Percentiles rank a stretch among this genome's conserved stretches.
Evolutionary conservation across 2,888 invertebrate genomes (phyloP).

Genomic region (Polydesmus complanatus): DNA sequence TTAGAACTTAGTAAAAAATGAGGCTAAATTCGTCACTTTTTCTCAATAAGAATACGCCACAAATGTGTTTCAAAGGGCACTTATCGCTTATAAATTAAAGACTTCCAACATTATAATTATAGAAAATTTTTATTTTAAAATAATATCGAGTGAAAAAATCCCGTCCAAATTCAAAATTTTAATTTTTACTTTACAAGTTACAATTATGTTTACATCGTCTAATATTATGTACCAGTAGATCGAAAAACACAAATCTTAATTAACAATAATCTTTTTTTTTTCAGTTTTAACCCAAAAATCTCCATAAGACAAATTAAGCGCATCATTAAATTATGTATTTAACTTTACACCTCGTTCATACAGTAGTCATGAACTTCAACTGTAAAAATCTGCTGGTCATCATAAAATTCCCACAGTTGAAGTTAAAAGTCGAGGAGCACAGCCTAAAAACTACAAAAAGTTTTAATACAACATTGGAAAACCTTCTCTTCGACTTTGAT

Average conservation of each 20-base stretch:
- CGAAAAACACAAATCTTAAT: neutral
- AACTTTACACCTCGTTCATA: neutral
- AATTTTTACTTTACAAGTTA: neutral
- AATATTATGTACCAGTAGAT: neutral
- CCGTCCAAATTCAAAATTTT: neutral
- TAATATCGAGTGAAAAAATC: neutral
- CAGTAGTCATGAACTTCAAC: neutral
- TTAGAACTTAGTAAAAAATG: too few relatives aligned
- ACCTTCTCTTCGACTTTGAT: neutral
- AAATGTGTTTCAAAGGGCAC: too few relatives aligned
- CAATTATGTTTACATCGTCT: neutral
- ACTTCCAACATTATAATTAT: too few relatives aligned
- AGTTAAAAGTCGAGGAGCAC: neutral
- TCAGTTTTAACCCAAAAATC: neutral
- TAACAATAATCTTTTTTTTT: neutral
- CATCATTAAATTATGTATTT: neutral
- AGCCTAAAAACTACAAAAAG: neutral
- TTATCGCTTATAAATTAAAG: too few relatives aligned
- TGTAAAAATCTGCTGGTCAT: too few relatives aligned
- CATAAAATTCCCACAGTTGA: neutral
- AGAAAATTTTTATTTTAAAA: neutral
- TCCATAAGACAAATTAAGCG: neutral
- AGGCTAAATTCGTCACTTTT: too few relatives aligned
- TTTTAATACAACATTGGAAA: neutral
- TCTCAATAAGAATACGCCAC: too few relatives aligned